phyloP scores from a whole-genome alignment of 2,888 invertebrate genomes.

The Caenorhabditis plicata region DNA sequence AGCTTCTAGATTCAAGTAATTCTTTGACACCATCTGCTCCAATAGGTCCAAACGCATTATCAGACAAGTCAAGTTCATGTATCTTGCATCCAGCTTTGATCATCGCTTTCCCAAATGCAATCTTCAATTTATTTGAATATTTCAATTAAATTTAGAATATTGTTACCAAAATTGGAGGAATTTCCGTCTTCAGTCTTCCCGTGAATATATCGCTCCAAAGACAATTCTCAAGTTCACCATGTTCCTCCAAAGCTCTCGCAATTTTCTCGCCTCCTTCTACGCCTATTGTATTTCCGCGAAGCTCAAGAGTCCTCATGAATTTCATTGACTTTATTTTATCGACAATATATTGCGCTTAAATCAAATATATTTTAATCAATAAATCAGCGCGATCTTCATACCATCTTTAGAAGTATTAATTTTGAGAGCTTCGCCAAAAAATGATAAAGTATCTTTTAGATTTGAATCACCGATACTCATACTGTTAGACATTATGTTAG shows the following conservation, averaged over 20 bases:
- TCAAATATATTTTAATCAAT: background rate
- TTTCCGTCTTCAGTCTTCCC: conserved; percentile 88
- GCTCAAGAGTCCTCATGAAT: conserved; percentile 32
- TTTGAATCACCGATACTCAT: no score
- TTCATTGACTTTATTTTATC: conserved; percentile 16
- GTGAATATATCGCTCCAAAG: conserved; percentile 96
- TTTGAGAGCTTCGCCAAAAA: conserved; percentile 31
- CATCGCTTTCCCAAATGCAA: conserved; percentile 79
- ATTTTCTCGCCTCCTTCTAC: conserved; percentile 46
- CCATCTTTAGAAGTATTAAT: conserved; percentile 26
- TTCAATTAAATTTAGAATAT: conserved; percentile 8
- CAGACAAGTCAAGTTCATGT: conserved; percentile 85
- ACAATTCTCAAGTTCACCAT: conserved; percentile 68
- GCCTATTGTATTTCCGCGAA: conserved; percentile 57
- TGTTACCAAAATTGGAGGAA: conserved; percentile 81
- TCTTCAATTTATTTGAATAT: no score
- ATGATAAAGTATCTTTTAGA: conserved; percentile 18
- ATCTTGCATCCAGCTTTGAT: conserved; percentile 79
- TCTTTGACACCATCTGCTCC: conserved; percentile 81
- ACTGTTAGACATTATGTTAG: no score
- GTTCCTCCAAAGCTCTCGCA: conserved; percentile 30
- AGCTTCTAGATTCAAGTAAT: conserved; percentile 80
- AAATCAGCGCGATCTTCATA: background rate
- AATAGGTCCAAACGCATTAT: conserved; percentile 94
- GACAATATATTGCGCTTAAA: conserved; percentile 38